Conservation (phyloP, 2,888 invertebrate species). For the Lypha dubia region DNA sequence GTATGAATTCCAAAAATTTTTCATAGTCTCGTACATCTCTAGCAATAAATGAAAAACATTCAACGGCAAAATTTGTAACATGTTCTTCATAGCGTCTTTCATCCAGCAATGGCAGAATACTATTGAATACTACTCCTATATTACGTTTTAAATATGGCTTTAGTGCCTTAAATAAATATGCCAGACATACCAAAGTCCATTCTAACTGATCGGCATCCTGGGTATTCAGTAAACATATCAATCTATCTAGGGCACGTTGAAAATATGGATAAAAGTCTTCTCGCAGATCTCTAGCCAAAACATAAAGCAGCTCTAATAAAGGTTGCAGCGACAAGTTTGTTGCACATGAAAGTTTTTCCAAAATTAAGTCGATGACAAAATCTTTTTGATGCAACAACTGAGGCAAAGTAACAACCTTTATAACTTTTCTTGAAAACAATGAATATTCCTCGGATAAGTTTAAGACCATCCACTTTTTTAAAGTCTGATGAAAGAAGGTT, state of each 20-base stretch:
- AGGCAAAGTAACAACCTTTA: constrained; percentile 90
- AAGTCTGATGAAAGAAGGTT: constrained; percentile 91
- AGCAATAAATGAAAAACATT: constrained; percentile 97
- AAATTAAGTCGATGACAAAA: constrained; percentile 88
- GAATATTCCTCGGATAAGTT: constrained; percentile 93
- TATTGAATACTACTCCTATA: constrained; percentile 88
- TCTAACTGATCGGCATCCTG: constrained; percentile 94
- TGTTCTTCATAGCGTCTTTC: constrained; percentile 90
- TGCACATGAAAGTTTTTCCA: constrained; percentile 89
- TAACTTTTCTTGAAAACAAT: constrained; percentile 89
- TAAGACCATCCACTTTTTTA: constrained; percentile 94
- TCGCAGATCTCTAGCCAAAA: constrained; percentile 93
- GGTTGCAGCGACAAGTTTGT: constrained; percentile 91
- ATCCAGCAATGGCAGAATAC: constrained; percentile 90
- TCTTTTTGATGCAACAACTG: constrained; percentile 93
- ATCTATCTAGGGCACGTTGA: constrained; percentile 88
- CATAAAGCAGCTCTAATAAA: constrained; percentile 92
- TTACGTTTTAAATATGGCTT: constrained; percentile 93
- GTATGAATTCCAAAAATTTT: constrained; percentile 88
- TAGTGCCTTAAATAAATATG: constrained; percentile 94
- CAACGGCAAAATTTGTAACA: constrained; percentile 96
- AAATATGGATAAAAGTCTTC: constrained; percentile 95
- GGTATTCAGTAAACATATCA: constrained; percentile 88
- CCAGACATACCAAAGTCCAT: constrained; percentile 92
- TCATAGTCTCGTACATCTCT: constrained; percentile 93